Conservation (phyloP, 2,113 vertebrate species). For the Anarhynchus alexandrinus region DNA sequence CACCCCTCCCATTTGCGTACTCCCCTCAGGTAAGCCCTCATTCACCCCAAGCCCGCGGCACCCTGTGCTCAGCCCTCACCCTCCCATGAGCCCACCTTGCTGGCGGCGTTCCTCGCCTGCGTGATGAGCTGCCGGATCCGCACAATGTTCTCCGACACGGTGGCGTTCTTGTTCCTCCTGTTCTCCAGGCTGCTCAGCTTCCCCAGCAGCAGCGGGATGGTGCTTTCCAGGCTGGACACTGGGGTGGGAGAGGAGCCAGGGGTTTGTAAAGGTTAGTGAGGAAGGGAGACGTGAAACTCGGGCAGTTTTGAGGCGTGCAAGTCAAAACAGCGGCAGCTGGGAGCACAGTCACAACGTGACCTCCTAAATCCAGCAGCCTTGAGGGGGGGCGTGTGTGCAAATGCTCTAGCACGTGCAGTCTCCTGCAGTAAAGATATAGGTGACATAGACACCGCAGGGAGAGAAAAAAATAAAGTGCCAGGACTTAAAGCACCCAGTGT, state of each 20-base stretch:
- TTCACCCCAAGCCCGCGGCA: neutral
- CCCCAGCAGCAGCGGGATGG: conserved; percentile 84
- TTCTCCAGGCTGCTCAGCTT: conserved; percentile 86
- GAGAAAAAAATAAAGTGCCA: neutral
- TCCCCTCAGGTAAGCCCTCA: neutral
- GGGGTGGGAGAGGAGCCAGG: neutral
- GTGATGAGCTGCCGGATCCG: conserved; percentile 90
- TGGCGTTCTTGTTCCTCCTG: conserved; percentile 81
- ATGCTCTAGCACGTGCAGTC: neutral
- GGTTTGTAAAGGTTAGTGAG: neutral
- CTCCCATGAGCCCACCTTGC: conserved; percentile 75
- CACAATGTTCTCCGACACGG: conserved; percentile 87
- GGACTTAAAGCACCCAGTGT: neutral
- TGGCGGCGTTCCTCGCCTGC: conserved; percentile 89
- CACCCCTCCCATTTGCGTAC: neutral
- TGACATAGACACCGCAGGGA: neutral
- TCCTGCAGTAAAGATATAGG: neutral
- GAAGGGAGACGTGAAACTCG: neutral
- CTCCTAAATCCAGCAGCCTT: neutral
- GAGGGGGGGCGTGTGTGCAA: too few species aligned
- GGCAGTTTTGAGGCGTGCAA: neutral
- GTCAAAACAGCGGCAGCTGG: neutral
- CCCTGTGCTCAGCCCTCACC: neutral
- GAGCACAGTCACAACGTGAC: neutral
- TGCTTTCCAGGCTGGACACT: conserved; percentile 83